phyloP scores from a whole-genome alignment of 2,888 invertebrate genomes.

The Zygaena filipendulae region DNA sequence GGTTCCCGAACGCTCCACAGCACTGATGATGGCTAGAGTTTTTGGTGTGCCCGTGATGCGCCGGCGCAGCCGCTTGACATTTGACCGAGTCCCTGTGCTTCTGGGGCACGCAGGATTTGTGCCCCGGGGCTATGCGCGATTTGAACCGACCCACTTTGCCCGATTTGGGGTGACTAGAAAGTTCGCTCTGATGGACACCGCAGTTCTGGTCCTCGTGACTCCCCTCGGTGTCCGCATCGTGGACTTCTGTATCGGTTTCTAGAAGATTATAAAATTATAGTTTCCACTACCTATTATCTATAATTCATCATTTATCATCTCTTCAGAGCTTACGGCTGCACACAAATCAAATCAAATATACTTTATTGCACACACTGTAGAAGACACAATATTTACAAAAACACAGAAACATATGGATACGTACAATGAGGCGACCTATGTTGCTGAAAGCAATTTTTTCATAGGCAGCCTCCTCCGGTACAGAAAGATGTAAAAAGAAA shows the following conservation, averaged over 20 bases:
- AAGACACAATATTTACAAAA: too few relatives aligned
- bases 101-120: constrained; percentile 30
- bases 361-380: too few relatives aligned
- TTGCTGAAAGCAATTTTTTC: too few relatives aligned
- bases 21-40: constrained; percentile 60
- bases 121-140: constrained; percentile 47
- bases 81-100: constrained; percentile 28
- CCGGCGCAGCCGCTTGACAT: constrained; percentile 32
- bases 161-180: constrained; percentile 31
- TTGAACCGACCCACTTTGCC: constrained; percentile 50
- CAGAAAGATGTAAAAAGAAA: too few relatives aligned
- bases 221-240: constrained; percentile 39
- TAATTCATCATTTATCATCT: too few relatives aligned
- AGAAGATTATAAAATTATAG: too few relatives aligned
- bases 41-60: constrained; percentile 54
- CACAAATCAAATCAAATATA: too few relatives aligned
- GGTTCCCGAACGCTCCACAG: constrained; percentile 60
- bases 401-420: too few relatives aligned
- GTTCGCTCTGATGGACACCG: constrained; percentile 28
- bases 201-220: constrained; percentile 27
- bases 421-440: too few relatives aligned
- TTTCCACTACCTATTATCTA: not conserved
- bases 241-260: constrained; percentile 56
- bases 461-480: too few relatives aligned
- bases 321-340: too few relatives aligned